Conservation (phyloP, 2,113 vertebrate genomes). For the Rissa tridactyla region DNA sequence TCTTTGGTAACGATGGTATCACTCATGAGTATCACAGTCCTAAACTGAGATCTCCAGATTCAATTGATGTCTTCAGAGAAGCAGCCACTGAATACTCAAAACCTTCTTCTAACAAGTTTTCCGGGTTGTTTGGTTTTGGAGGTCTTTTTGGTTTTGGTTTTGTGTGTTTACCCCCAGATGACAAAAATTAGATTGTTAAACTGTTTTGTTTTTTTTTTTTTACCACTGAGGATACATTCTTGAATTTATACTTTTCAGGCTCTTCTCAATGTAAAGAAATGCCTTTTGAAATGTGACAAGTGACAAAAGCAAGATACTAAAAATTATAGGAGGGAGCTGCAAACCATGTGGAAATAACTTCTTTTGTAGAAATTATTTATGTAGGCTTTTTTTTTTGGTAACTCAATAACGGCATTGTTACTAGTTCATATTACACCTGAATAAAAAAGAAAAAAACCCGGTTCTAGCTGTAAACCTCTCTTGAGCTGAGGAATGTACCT, state of each 20-base stretch:
- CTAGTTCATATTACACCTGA: background rate
- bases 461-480: background rate
- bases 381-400: background rate
- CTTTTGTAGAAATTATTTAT: constrained; percentile 43
- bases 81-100: background rate
- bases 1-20: background rate
- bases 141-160: background rate
- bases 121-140: background rate
- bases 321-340: constrained; percentile 44
- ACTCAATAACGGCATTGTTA: background rate
- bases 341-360: constrained; percentile 60
- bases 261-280: constrained; percentile 15
- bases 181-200: background rate
- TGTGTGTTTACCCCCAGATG: background rate
- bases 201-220: background rate
- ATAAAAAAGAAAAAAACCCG: background rate
- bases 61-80: background rate
- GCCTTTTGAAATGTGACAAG: constrained; percentile 48
- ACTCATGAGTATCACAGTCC: background rate
- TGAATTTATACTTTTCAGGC: background rate
- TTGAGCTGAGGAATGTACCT: background rate
- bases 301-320: constrained; percentile 50
- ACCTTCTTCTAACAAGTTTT: background rate
- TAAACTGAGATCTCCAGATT: background rate
- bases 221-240: background rate